Evolutionary conservation across 2,113 vertebrate species (phyloP).

Genomic region (Pogonocichla stellata): DNA sequence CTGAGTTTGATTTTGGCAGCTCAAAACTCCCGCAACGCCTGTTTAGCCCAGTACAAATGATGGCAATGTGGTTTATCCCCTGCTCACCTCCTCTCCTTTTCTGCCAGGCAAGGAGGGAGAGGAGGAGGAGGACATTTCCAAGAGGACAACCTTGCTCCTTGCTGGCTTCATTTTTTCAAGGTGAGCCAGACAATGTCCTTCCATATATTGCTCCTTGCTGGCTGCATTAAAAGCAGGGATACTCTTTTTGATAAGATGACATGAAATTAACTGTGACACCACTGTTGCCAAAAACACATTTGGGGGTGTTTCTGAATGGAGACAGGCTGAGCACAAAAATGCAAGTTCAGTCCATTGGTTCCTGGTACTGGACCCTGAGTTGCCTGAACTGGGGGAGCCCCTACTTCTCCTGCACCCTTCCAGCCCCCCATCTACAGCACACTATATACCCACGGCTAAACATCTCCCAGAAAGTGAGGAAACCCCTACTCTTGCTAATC

Average conservation of each 20-base stretch:
- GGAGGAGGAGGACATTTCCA: not conserved
- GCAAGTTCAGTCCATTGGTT: not conserved
- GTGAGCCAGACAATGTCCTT: fast-evolving
- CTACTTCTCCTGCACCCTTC: not conserved
- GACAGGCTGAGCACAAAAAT: not conserved
- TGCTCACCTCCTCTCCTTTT: fast-evolving
- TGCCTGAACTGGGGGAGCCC: fast-evolving
- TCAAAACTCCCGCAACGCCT: not conserved
- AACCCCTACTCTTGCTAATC: not conserved
- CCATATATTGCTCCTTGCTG: fast-evolving
- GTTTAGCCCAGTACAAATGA: not conserved
- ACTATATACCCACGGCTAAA: not conserved
- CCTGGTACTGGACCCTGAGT: fast-evolving
- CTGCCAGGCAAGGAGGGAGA: not conserved
- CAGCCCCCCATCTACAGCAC: not conserved
- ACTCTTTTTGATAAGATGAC: not conserved
- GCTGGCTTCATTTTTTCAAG: not conserved
- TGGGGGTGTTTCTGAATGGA: not conserved
- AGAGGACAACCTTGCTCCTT: not conserved
- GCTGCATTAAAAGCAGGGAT: not conserved
- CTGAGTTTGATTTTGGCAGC: not conserved
- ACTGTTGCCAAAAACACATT: fast-evolving
- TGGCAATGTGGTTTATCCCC: fast-evolving
- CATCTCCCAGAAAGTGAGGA: not conserved
- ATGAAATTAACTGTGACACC: not conserved